Conservation (phyloP, 2,113 vertebrate genomes). For the Entelurus aequoreus region DNA sequence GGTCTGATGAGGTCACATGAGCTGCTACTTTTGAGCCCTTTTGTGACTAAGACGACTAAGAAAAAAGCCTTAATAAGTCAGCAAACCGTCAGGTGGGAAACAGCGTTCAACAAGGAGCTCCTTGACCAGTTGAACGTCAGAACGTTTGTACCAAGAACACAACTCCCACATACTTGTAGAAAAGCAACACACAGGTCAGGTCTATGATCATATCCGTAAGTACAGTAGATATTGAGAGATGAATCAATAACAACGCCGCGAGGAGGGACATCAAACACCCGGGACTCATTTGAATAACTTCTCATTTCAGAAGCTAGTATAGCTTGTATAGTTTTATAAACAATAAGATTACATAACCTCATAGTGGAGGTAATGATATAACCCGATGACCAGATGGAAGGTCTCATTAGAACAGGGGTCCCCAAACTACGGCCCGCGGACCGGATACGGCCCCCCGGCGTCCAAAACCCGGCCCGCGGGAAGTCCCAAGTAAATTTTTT, state of each 20-base stretch:
- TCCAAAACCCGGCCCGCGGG: too few species aligned
- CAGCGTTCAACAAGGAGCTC: conserved; percentile 18
- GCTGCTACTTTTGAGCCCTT: conserved; percentile 3
- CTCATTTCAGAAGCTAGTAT: too few species aligned
- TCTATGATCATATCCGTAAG: conserved; percentile 26
- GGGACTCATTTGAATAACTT: not conserved
- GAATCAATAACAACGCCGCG: conserved; percentile 16
- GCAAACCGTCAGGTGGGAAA: conserved; percentile 18
- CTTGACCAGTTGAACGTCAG: conserved; percentile 16
- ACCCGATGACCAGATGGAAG: too few species aligned
- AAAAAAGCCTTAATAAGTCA: conserved; percentile 20
- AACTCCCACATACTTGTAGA: conserved; percentile 9
- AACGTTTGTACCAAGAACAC: conserved; percentile 18
- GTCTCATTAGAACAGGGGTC: too few species aligned
- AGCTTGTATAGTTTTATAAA: too few species aligned
- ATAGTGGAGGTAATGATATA: too few species aligned
- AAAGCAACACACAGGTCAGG: conserved; percentile 7
- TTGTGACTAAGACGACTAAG: conserved; percentile 8
- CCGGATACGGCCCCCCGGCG: too few species aligned
- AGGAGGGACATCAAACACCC: not conserved
- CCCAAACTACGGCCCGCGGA: too few species aligned
- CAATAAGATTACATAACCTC: too few species aligned
- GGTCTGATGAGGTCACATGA: conserved; percentile 5
- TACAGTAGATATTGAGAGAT: conserved; percentile 1
- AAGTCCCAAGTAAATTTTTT: too few species aligned